Percentiles rank a stretch among this genome's conserved stretches.
phyloP scores from a whole-genome alignment of 2,797 vertebrate genomes.

The Sebastes steindachneri region DNA sequence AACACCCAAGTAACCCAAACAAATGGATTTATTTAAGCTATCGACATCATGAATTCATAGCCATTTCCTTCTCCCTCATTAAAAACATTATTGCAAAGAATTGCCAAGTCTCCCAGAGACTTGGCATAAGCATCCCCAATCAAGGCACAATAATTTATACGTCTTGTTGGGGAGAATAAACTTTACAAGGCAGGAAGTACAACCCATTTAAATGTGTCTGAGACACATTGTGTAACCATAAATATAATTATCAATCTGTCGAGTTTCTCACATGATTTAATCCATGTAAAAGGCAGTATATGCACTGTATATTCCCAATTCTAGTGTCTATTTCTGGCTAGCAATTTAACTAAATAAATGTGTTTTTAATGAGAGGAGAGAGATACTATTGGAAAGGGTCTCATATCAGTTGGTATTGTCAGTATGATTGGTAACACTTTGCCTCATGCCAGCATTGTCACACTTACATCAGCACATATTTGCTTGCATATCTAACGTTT shows the following conservation, averaged over 20 bases:
- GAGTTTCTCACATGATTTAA: conserved; percentile 3
- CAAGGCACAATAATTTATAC: conserved; percentile 11
- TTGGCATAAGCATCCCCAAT: conserved; percentile 10
- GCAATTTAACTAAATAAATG: not conserved
- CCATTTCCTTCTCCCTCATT: conserved; percentile 18
- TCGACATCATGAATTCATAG: conserved; percentile 11
- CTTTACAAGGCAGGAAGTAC: conserved; percentile 6
- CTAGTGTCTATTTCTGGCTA: not conserved
- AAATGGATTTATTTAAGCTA: conserved; percentile 31
- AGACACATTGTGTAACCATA: not conserved
- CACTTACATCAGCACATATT: conserved; percentile 3
- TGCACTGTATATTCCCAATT: not conserved
- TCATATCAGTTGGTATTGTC: not conserved
- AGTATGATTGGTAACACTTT: not conserved
- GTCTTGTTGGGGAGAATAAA: conserved; percentile 7
- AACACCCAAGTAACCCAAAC: conserved; percentile 24
- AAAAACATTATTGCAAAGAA: conserved; percentile 26
- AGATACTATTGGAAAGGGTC: not conserved
- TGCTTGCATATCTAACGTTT: not conserved
- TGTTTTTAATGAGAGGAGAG: not conserved
- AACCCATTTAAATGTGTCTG: not conserved
- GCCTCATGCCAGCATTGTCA: not conserved
- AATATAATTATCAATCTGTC: not conserved
- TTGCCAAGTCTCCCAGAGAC: not conserved
- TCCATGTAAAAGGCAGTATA: not conserved